phyloP scores from a whole-genome alignment of 2,888 invertebrate genomes.

The Drosophila vallismaia region DNA sequence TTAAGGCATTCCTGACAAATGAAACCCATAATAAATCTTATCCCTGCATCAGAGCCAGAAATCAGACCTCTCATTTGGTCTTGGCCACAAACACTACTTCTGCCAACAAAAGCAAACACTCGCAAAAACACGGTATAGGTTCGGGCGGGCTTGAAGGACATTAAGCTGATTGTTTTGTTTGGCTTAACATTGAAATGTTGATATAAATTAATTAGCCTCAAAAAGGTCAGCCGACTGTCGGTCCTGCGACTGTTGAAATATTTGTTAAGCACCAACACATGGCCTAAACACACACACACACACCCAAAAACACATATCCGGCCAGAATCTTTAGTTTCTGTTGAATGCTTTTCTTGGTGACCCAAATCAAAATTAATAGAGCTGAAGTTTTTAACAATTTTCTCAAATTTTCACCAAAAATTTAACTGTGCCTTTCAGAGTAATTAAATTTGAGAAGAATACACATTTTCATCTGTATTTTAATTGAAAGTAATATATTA shows the following conservation, averaged over 20 bases:
- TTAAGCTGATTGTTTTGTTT: conserved; percentile 79
- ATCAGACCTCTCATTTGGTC: conserved; percentile 10
- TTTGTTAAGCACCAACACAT: conserved; percentile 48
- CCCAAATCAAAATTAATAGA: conserved; percentile 54
- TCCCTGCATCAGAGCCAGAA: conserved; percentile 6
- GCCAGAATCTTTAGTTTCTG: conserved; percentile 20
- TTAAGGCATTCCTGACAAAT: conserved; percentile 21
- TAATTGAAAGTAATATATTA: conserved; percentile 11
- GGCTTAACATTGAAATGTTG: conserved; percentile 78
- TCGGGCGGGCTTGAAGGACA: conserved; percentile 58
- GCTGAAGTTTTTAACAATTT: conserved; percentile 46
- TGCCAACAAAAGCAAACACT: not conserved
- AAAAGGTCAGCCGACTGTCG: conserved; percentile 46
- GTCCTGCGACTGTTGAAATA: conserved; percentile 46
- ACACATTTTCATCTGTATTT: conserved; percentile 3
- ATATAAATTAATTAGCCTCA: conserved; percentile 77
- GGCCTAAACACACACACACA: conserved; percentile 19
- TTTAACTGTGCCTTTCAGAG: not conserved
- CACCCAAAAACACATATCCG: not conserved
- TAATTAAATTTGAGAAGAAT: not conserved
- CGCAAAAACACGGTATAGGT: conserved; percentile 11
- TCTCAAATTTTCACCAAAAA: not conserved
- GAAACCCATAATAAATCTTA: conserved; percentile 24
- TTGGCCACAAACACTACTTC: conserved; percentile 12
- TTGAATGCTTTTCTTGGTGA: conserved; percentile 14